Percentiles rank a stretch among this genome's conserved stretches.
Conservation (phyloP, 2,797 vertebrate species). For the Melanotaenia maccullochi region DNA sequence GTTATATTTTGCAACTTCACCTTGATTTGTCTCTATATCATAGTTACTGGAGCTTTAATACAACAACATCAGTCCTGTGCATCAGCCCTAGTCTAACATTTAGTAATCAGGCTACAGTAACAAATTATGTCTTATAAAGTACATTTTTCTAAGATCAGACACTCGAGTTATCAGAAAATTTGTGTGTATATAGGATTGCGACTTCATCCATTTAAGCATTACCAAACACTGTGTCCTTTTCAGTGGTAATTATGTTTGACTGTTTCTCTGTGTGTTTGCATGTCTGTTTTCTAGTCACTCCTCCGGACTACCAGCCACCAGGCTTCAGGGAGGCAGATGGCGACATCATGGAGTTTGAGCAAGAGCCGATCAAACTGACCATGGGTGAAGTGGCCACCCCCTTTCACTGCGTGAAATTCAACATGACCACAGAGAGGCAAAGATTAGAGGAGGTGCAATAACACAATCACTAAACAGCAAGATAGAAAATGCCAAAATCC, state of each 20-base stretch:
- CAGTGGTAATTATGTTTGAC: not conserved
- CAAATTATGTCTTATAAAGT: not conserved
- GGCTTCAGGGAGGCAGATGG: slow-evolving; percentile 90
- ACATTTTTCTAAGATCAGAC: not conserved
- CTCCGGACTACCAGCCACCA: slow-evolving; percentile 92
- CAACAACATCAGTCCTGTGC: not conserved
- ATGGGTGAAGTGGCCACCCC: slow-evolving; percentile 92
- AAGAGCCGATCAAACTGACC: slow-evolving; percentile 87
- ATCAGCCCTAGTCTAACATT: not conserved
- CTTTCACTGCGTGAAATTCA: slow-evolving; percentile 90
- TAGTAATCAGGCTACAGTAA: not conserved
- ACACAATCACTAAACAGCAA: not conserved
- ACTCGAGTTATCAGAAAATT: not conserved
- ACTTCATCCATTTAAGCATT: not conserved
- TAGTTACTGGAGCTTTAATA: not conserved
- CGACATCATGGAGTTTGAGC: slow-evolving; percentile 85
- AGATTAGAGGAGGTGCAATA: slow-evolving; percentile 85
- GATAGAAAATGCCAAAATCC: not conserved
- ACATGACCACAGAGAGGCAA: slow-evolving; percentile 90
- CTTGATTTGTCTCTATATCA: not conserved
- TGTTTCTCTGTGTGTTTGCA: not conserved
- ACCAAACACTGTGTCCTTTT: not conserved
- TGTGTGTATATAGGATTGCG: not conserved
- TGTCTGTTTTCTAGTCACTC: slow-evolving; percentile 85
- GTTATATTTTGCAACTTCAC: not conserved